Percentiles rank a stretch among this genome's conserved stretches.
Evolutionary conservation across 2,797 vertebrate species (phyloP).

Genomic region (Cryptoblepharus egeriae): DNA sequence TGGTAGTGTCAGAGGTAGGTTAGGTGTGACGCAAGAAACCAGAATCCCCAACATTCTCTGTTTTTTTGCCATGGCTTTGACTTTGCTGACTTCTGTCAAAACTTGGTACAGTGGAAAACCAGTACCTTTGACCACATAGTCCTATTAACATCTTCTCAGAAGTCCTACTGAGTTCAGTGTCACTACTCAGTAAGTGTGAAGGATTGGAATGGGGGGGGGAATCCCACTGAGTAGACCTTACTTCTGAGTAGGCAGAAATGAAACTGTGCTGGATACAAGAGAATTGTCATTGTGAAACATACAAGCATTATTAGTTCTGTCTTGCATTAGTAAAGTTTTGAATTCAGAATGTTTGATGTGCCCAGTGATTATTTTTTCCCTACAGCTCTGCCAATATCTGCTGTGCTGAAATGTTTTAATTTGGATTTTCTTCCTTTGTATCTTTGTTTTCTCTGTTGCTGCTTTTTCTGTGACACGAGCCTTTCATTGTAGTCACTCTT

Average conservation of each 20-base stretch:
- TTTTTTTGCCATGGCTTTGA: slow-evolving; percentile 48
- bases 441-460: slow-evolving; percentile 87
- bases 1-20: slow-evolving; percentile 16
- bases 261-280: slow-evolving; percentile 59
- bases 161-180: too few relatives aligned
- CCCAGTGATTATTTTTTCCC: slow-evolving; percentile 80
- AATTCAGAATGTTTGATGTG: slow-evolving; percentile 72
- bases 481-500: slow-evolving; percentile 85
- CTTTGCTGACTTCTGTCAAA: slow-evolving; percentile 66
- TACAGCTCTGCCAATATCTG: slow-evolving; percentile 84
- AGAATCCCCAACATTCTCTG: background rate
- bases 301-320: slow-evolving; percentile 73
- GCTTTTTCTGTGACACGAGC: slow-evolving; percentile 84
- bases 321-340: slow-evolving; percentile 73
- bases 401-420: slow-evolving; percentile 84
- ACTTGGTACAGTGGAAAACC: slow-evolving; percentile 66
- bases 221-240: background rate
- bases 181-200: background rate
- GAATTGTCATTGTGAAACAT: slow-evolving; percentile 63
- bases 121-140: slow-evolving; percentile 25
- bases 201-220: background rate
- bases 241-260: background rate
- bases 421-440: slow-evolving; percentile 82
- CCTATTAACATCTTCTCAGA: too few relatives aligned
- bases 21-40: slow-evolving; percentile 33